Evolutionary conservation across 2,888 invertebrate genomes (phyloP).

Genomic region (Calameuta pallipes): DNA sequence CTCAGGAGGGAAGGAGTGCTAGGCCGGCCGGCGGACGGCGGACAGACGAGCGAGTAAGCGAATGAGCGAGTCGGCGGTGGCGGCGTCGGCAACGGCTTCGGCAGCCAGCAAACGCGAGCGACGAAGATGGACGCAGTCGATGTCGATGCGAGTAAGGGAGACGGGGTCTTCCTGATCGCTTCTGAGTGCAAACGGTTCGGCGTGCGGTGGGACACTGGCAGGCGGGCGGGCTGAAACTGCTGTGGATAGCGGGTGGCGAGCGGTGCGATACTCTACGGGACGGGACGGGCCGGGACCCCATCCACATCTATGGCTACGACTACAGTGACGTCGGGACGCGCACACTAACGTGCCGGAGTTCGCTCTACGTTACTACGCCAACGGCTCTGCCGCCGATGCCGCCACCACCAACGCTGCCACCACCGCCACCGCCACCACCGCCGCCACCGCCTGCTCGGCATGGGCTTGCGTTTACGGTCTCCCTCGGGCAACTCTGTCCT

Average conservation of each 20-base stretch:
- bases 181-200: slow-evolving; percentile 62
- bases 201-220: slow-evolving; percentile 65
- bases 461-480: slow-evolving; percentile 36
- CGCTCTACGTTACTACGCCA: slow-evolving; percentile 50
- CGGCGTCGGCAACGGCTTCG: slow-evolving; percentile 15
- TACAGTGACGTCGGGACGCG: slow-evolving; percentile 20
- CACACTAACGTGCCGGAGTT: slow-evolving; percentile 37
- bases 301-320: slow-evolving; percentile 10
- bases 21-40: slow-evolving; percentile 4
- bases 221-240: slow-evolving; percentile 45
- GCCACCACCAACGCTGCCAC: slow-evolving; percentile 29
- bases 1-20: slow-evolving; percentile 22
- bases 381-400: slow-evolving; percentile 40
- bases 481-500: slow-evolving; percentile 40
- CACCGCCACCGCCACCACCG: slow-evolving; percentile 30
- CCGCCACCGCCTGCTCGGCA: slow-evolving; percentile 25
- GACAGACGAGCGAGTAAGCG: slow-evolving; percentile 13
- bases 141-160: slow-evolving; percentile 8
- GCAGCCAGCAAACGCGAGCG: slow-evolving; percentile 24
- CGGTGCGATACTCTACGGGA: slow-evolving; percentile 27
- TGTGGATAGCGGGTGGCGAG: slow-evolving; percentile 36
- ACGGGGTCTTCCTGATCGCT: slow-evolving; percentile 20
- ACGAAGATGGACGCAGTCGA: slow-evolving; percentile 22
- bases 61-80: slow-evolving; percentile 17
- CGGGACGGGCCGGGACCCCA: slow-evolving; percentile 39